Conservation (phyloP, 2,888 invertebrate species). For the Lithosia quadra region DNA sequence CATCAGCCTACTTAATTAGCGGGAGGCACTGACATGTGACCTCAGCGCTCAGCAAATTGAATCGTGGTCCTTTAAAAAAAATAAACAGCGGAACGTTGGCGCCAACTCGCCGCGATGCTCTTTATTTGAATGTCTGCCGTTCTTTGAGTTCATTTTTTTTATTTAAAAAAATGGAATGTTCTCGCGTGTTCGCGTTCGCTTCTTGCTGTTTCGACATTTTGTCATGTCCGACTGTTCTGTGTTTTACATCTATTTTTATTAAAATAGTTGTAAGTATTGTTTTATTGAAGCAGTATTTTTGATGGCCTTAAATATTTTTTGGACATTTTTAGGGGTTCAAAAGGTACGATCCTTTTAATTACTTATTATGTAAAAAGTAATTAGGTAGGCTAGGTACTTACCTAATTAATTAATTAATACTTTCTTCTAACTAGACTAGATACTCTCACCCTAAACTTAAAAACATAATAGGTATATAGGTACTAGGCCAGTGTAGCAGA, state of each 20-base stretch:
- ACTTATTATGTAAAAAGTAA: no score
- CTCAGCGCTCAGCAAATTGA: conserved; percentile 80
- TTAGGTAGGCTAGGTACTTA: no score
- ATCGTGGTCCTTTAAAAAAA: conserved; percentile 81
- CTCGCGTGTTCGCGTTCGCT: conserved; percentile 60
- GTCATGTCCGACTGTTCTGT: conserved; percentile 47
- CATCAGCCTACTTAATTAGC: conserved; percentile 50
- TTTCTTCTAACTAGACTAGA: no score
- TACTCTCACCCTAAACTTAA: no score
- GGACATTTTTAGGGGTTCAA: neutral
- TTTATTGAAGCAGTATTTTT: conserved; percentile 6
- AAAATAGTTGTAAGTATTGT: conserved; percentile 3
- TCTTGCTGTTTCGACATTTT: conserved; percentile 53
- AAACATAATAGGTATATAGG: no score
- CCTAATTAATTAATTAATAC: no score
- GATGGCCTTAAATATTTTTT: neutral
- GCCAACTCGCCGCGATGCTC: conserved; percentile 82
- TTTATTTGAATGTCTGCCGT: conserved; percentile 79
- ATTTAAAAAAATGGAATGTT: conserved; percentile 54
- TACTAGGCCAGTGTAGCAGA: no score
- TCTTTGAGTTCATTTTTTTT: conserved; percentile 51
- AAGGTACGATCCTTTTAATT: no score
- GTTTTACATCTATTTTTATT: conserved; percentile 30
- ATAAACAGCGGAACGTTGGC: conserved; percentile 81
- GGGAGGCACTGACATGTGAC: conserved; percentile 62